Base-by-base conservation (phyloP, 2,888 invertebrate species). In the Leptinotarsa peninsularis region DNA sequence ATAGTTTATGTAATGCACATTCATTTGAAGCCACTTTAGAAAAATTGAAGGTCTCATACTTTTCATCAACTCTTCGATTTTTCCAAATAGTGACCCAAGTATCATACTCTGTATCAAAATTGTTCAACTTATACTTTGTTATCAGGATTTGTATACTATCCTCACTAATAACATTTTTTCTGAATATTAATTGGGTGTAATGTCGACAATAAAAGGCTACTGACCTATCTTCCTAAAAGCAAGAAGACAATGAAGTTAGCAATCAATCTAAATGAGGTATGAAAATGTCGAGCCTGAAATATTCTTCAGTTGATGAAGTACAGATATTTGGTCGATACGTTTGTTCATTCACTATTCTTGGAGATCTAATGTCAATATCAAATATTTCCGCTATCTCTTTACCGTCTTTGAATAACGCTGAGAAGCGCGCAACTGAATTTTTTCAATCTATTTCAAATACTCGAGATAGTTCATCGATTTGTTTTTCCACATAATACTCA, bases 401-500 rank as follows among this genome's bases (percentile, higher is more conserved):
- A 0, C 0, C 67, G 15, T 49, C 67, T 49, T 67, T 67, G 2
- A 18, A 49, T 18, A 67, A 43, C 49, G n/a, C 67, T 67, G 67
- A 67, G 27, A 23, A 66, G 0, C 43, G 49, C 21, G 66, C 49
- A 67, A 67, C 49, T 49, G 43, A 49, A 54, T 18, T 54, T 54
- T 54, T 18, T 1, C 18, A 0, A 54, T 54, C 21, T 18, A 5
- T 54, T 54, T 54, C 54, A 54, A n/a, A 54, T 17, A 54, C 54
- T 54, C 18, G 18, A 54, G 4, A 1, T 54, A 18, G 54, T 54
- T 54, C 54, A 54, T n/a, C 18, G 54, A 18, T 54, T 4, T 54
- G 18, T 18, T 67, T 67, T 67, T 67, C 4, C 49, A 13, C 66
- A 67, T 49, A 33, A 67, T 67, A 49, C 66, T 67, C 10, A 67